Percentiles rank a stretch among this genome's conserved stretches.
These are phyloP conservation scores for Orchestia grillus DNA, from an alignment of 1,140 invertebrate species.

Conservation along the genomic window DNA sequence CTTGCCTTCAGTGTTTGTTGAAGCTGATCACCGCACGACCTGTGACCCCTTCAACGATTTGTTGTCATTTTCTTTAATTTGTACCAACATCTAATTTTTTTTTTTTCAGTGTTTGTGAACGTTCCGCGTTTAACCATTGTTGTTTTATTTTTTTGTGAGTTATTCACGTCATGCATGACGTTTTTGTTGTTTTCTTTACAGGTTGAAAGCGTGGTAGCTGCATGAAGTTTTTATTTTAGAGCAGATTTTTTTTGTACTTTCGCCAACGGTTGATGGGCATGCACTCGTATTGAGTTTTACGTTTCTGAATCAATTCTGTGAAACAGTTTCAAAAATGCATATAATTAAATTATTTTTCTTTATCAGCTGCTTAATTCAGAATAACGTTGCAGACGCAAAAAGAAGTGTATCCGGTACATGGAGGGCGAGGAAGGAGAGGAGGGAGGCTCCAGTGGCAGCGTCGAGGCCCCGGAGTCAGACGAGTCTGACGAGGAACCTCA, in stretches of 20 bases:
- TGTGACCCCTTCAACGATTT: constrained; percentile 5
- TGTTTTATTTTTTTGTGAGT: not conserved
- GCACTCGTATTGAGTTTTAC: constrained; percentile 25
- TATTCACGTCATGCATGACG: constrained; percentile 58
- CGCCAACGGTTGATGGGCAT: constrained; percentile 46
- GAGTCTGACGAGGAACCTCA: constrained; percentile 66
- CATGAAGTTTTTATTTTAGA: constrained; percentile 63
- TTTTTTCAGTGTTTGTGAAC: constrained; percentile 48
- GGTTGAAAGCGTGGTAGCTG: constrained; percentile 65
- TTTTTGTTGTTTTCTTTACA: constrained; percentile 64
- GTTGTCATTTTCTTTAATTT: not conserved
- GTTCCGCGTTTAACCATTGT: constrained; percentile 38
- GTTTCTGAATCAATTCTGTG: not conserved
- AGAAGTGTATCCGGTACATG: constrained; percentile 97
- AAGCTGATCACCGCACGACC: constrained; percentile 22
- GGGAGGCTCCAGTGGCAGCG: constrained; percentile 64
- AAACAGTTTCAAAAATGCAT: constrained; percentile 20
- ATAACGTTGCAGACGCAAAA: constrained; percentile 88
- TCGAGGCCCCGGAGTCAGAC: constrained; percentile 69
- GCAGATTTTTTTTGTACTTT: constrained; percentile 57
- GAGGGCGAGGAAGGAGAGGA: constrained; percentile 71
- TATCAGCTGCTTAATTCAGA: not conserved
- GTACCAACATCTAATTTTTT: constrained; percentile 43
- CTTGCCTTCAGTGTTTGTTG: constrained; percentile 34
- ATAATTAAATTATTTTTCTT: constrained; percentile 59